A percentile compares a stretch with the other conserved stretches of the same genome.
Conservation (phyloP, 2,888 invertebrate species). For the Chesias legatella region DNA sequence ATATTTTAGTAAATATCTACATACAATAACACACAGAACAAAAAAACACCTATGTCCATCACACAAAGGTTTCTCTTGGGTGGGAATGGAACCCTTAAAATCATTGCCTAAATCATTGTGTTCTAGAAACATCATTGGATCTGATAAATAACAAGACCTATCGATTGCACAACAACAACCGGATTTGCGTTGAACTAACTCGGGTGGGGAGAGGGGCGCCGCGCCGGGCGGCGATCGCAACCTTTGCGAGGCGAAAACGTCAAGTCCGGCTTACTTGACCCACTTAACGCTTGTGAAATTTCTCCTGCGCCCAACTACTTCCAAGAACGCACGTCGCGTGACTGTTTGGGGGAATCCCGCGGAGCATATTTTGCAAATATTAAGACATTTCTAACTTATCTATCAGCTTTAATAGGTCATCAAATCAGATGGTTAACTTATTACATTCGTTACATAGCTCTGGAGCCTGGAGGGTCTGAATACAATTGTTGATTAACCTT, state of each 20-base stretch:
- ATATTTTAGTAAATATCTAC: too few relatives aligned
- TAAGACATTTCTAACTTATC: not conserved
- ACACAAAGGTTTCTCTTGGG: too few relatives aligned
- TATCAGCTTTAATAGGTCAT: too few relatives aligned
- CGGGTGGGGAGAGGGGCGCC: conserved; percentile 41
- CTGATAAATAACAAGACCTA: conserved; percentile 61
- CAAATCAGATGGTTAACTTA: too few relatives aligned
- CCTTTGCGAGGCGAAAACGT: conserved; percentile 75
- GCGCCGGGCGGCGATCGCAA: conserved; percentile 57
- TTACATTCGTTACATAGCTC: not conserved
- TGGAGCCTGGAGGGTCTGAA: conserved; percentile 40
- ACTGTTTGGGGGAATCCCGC: conserved; percentile 62
- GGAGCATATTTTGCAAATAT: conserved; percentile 13
- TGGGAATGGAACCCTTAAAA: too few relatives aligned
- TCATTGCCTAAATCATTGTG: conserved; percentile 1
- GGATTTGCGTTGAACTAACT: conserved; percentile 54
- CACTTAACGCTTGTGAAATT: conserved; percentile 75
- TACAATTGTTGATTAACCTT: conserved; percentile 55
- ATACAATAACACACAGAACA: too few relatives aligned
- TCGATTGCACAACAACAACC: conserved; percentile 71
- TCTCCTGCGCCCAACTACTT: conserved; percentile 65
- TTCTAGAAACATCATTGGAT: conserved; percentile 64
- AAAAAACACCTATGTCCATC: too few relatives aligned
- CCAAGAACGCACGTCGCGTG: conserved; percentile 59
- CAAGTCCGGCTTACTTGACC: conserved; percentile 78